A percentile compares a stretch with the other conserved stretches of the same genome.
These are phyloP conservation scores for Apodemia mormo DNA, from an alignment of 2,888 invertebrate species.

Conservation along the genomic window DNA sequence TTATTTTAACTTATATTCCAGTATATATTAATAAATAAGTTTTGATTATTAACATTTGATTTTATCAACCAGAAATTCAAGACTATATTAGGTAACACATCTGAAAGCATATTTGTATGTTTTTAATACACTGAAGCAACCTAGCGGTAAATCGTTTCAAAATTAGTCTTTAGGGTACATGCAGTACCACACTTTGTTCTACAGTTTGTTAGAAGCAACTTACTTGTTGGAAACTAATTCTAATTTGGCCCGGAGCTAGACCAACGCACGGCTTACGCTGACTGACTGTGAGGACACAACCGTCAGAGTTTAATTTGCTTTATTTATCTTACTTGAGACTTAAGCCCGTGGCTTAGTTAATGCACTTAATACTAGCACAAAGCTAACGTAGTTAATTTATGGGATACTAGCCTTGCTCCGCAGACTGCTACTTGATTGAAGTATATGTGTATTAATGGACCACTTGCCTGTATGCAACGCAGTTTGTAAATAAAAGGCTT, in stretches of 20 bases:
- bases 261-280: conserved; percentile 26
- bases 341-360: not conserved
- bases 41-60: too few species aligned
- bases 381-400: not conserved
- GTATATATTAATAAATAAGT: too few species aligned
- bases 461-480: too few species aligned
- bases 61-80: too few species aligned
- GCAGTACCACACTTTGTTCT: conserved; percentile 14
- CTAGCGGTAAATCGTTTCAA: conserved; percentile 21
- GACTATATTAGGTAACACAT: too few species aligned
- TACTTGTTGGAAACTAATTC: conserved; percentile 31
- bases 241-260: conserved; percentile 28
- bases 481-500: too few species aligned
- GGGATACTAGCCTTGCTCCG: not conserved
- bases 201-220: conserved; percentile 19
- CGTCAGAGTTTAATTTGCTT: conserved; percentile 23
- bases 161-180: conserved; percentile 12
- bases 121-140: not conserved
- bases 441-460: too few species aligned
- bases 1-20: too few species aligned
- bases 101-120: too few species aligned
- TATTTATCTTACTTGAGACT: conserved; percentile 14
- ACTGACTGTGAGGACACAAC: conserved; percentile 22
- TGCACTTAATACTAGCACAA: not conserved
- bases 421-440: too few species aligned